phyloP scores from a whole-genome alignment of 2,797 vertebrate genomes.

The Erethizon dorsatum region DNA sequence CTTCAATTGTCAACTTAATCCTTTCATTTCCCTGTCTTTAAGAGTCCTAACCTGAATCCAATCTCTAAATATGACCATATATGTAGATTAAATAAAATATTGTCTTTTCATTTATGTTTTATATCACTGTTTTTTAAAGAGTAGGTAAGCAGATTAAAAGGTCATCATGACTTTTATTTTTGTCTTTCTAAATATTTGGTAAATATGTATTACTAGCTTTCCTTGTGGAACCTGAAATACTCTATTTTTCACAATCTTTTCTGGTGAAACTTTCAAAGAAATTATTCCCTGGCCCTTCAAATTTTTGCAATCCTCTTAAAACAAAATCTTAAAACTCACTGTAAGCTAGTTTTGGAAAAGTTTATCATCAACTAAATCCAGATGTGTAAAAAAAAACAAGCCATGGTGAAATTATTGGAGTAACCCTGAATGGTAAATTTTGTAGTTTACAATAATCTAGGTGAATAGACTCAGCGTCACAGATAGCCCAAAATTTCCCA shows the following conservation, averaged over 20 bases:
- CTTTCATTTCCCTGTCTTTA: neutral
- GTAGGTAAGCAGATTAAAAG: neutral
- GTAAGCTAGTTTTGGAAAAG: neutral
- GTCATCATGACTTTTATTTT: neutral
- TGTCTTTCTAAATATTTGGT: constrained; percentile 11
- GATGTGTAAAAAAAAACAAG: constrained; percentile 53
- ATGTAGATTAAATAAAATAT: neutral
- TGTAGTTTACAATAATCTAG: neutral
- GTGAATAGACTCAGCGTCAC: neutral
- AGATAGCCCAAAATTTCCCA: neutral
- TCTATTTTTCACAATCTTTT: neutral
- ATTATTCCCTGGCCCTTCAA: neutral
- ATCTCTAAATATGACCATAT: neutral
- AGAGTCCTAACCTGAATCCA: neutral
- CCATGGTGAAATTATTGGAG: neutral
- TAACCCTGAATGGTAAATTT: neutral
- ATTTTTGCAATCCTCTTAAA: constrained; percentile 23
- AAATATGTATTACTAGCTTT: neutral
- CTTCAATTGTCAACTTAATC: neutral
- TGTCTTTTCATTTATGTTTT: neutral
- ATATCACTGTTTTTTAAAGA: neutral
- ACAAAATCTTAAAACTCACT: constrained; percentile 26
- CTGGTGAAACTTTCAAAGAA: neutral
- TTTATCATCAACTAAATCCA: constrained; percentile 33
- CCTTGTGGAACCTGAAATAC: neutral